A percentile compares a stretch with the other conserved stretches of the same genome.
Evolutionary conservation across 2,113 vertebrate genomes (phyloP).

Genomic region (Neodontobutis hainanensis): DNA sequence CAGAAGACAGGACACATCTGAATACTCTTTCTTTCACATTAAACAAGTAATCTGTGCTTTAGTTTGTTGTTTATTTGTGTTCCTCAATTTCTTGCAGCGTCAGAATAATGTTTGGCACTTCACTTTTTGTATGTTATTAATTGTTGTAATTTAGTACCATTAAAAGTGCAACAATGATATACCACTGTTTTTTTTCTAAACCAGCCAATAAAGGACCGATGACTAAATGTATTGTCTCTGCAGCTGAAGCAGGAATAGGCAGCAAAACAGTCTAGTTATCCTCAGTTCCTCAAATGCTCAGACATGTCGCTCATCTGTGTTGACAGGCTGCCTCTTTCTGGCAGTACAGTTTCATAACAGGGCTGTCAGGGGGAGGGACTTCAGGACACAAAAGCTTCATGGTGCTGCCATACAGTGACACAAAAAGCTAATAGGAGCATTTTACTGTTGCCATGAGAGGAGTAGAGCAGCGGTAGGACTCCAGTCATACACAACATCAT

Average conservation of each 20-base stretch:
- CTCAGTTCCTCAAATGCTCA: slow-evolving; percentile 19
- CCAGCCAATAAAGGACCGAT: slow-evolving; percentile 55
- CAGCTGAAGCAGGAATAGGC: neutral
- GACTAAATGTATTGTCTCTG: slow-evolving; percentile 5
- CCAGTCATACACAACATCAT: slow-evolving; percentile 15
- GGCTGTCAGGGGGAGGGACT: slow-evolving; percentile 66
- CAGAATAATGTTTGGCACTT: slow-evolving; percentile 41
- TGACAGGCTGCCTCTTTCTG: slow-evolving; percentile 35
- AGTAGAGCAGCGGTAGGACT: slow-evolving; percentile 23
- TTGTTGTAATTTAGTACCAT: slow-evolving; percentile 21
- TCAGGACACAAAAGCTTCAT: slow-evolving; percentile 56
- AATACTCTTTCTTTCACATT: slow-evolving; percentile 13
- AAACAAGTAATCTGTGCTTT: slow-evolving; percentile 58
- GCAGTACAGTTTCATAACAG: slow-evolving; percentile 50
- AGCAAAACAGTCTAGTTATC: neutral
- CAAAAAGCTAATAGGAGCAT: slow-evolving; percentile 27
- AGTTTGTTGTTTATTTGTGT: neutral
- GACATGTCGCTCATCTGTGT: slow-evolving; percentile 30
- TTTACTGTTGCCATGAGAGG: slow-evolving; percentile 20
- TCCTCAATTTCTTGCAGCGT: slow-evolving; percentile 7
- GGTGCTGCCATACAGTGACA: slow-evolving; percentile 30
- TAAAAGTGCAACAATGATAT: slow-evolving; percentile 6
- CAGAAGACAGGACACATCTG: neutral
- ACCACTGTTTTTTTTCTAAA: too few species aligned
- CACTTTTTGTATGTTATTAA: slow-evolving; percentile 13